Evolutionary conservation across 2,888 invertebrate genomes (phyloP).

Genomic region (Sphecodes monilicornis): DNA sequence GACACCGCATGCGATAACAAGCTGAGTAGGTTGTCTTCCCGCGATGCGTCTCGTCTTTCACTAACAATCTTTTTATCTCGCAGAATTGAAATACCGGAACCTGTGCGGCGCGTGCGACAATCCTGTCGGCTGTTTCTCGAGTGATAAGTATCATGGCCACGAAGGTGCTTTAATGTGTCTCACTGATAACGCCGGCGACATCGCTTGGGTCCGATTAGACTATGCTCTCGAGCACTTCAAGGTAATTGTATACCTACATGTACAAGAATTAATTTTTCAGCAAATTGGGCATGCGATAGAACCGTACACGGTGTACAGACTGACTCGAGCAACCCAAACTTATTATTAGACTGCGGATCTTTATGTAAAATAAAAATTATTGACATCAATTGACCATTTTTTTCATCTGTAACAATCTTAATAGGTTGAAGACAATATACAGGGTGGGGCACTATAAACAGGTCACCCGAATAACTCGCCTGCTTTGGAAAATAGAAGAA

Average conservation of each 20-base stretch:
- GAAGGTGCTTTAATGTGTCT: conserved; percentile 93
- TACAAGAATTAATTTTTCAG: too few species aligned
- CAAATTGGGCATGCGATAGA: neutral
- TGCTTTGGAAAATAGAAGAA: too few species aligned
- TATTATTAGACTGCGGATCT: too few species aligned
- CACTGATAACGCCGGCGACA: conserved; percentile 91
- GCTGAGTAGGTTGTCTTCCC: conserved; percentile 87
- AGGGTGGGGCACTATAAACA: too few species aligned
- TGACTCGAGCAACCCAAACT: too few species aligned
- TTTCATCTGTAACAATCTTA: too few species aligned
- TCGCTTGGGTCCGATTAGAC: conserved; percentile 92
- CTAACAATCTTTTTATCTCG: neutral
- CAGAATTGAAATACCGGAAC: conserved; percentile 88
- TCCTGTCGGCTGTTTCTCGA: conserved; percentile 86
- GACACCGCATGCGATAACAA: conserved; percentile 87
- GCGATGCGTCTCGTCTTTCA: neutral
- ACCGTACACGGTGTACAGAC: too few species aligned
- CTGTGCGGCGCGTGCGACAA: conserved; percentile 90
- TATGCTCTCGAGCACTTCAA: conserved; percentile 89
- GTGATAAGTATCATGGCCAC: conserved; percentile 93
- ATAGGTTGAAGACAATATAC: too few species aligned
- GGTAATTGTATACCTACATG: conserved; percentile 82
- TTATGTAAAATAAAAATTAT: too few species aligned
- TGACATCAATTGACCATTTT: too few species aligned
- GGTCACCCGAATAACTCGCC: too few species aligned